phyloP scores from a whole-genome alignment of 2,888 invertebrate species.

The Lasioglossum zephyrum region DNA sequence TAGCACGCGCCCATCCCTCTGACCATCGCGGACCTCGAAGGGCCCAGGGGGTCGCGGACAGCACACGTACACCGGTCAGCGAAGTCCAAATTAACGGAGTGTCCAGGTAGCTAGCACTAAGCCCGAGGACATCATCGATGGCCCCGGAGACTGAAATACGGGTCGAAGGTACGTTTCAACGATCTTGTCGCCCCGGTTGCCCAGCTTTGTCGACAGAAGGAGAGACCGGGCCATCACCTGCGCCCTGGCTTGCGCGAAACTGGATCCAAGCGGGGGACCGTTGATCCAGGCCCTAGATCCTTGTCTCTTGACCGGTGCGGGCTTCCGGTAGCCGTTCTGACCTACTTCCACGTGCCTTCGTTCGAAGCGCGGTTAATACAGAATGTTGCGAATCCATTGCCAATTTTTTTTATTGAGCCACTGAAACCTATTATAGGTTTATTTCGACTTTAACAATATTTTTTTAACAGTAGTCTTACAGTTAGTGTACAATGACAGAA shows the following conservation, averaged over 20 bases:
- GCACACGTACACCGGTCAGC: constrained; percentile 44
- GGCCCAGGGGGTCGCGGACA: constrained; percentile 19
- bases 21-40: constrained; percentile 26
- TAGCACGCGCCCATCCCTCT: constrained; percentile 66
- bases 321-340: constrained; percentile 7
- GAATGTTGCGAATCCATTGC: not conserved
- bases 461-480: too few relatives aligned
- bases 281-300: constrained; percentile 10
- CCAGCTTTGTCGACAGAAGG: constrained; percentile 66
- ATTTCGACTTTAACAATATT: too few relatives aligned
- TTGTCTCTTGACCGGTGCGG: constrained; percentile 19
- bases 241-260: constrained; percentile 68
- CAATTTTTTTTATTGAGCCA: not conserved
- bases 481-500: too few relatives aligned
- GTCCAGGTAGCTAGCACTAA: constrained; percentile 57
- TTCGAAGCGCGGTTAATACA: not conserved
- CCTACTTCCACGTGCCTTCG: not conserved
- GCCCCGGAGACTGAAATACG: constrained; percentile 45
- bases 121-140: constrained; percentile 27
- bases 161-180: constrained; percentile 76
- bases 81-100: constrained; percentile 66
- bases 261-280: constrained; percentile 55
- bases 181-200: constrained; percentile 71
- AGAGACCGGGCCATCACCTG: constrained; percentile 72
- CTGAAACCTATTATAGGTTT: too few relatives aligned